phyloP scores from a whole-genome alignment of 2,797 vertebrate species.

The Anomalospiza imberbis region DNA sequence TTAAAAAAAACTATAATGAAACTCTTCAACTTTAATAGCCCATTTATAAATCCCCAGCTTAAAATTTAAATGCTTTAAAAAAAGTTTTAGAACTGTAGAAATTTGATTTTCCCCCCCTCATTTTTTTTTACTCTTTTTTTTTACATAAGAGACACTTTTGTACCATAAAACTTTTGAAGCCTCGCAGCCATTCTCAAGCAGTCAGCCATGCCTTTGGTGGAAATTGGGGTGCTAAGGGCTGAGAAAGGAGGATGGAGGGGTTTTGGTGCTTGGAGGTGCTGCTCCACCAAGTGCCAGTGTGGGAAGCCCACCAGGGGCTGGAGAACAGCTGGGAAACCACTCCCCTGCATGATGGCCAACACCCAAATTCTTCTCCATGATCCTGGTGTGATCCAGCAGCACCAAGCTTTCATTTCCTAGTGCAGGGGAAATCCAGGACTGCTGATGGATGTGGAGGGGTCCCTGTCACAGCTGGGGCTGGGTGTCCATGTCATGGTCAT shows the following conservation, averaged over 20 bases:
- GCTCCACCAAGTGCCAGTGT: not conserved
- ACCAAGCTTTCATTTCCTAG: not conserved
- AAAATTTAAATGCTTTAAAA: conserved; percentile 73
- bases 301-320: not conserved
- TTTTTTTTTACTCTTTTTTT: fast-evolving
- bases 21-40: conserved; percentile 80
- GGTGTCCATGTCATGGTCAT: not conserved
- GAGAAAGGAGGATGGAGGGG: not conserved
- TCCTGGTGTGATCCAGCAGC: not conserved
- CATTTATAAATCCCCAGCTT: conserved; percentile 78
- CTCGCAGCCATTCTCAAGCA: not conserved
- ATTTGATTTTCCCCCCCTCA: not conserved
- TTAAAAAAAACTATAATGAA: conserved; percentile 73
- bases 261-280: not conserved
- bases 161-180: conserved; percentile 38
- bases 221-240: not conserved
- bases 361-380: fast-evolving
- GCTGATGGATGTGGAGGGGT: not conserved
- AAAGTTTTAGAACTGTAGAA: conserved; percentile 73
- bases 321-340: not conserved
- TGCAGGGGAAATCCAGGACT: not conserved
- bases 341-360: not conserved
- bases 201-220: not conserved
- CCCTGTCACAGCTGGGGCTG: fast-evolving
- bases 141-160: conserved; percentile 32